Base-by-base conservation (phyloP, 2,797 vertebrate genomes). In the Spinus olivaceus region DNA sequence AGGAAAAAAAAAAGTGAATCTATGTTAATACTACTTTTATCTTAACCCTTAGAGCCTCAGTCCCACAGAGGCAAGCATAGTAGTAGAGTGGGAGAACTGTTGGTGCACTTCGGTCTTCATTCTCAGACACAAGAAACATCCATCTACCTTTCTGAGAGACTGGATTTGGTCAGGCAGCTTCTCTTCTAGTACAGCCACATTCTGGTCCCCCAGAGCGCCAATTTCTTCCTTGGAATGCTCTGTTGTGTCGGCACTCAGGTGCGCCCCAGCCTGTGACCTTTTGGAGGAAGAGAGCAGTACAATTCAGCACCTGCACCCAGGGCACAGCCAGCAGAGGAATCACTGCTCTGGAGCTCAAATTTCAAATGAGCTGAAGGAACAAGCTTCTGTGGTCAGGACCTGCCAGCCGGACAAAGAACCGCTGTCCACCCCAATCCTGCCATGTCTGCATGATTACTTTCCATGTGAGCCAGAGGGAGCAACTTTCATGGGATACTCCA, bases 191-290 rank as follows among this genome's bases (percentile, higher is more conserved):
- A 91, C 88, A 77, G 86, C 59, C 41, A 92, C 91, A 64, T 96
- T 44, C 77, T 78, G 95, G 25, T 90, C 59, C 47, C 97, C 67
- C 51, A 13, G 60, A 54, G 64, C 12, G 30, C 33, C 35, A 32
- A 18, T 42, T 42, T 90, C 70, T 93, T 90, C 80, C 81, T 35
- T 95, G 0, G 2, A 88, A 54, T 85, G 92, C 44, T 97, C 89
- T 8, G 72, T 57, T 3, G 23, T n/a, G 20, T 79, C 81, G 0
- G 17, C n/a, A 9, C 81, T 96, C 67, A 63, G 17, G 5, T 90
- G 70, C 0, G 41, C 91, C 32, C 91, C 96, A 92, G n/a, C 89
- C 92, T 95, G 97, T 6, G 66, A 81, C 94, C 98, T 98, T 96
- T 93, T 20, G 16, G 96, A 96, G 59, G 77, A 97, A 97, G 67